These are phyloP conservation scores for Notothenia coriiceps DNA, from an alignment of 2,113 vertebrate genomes.

Conservation along the genomic window DNA sequence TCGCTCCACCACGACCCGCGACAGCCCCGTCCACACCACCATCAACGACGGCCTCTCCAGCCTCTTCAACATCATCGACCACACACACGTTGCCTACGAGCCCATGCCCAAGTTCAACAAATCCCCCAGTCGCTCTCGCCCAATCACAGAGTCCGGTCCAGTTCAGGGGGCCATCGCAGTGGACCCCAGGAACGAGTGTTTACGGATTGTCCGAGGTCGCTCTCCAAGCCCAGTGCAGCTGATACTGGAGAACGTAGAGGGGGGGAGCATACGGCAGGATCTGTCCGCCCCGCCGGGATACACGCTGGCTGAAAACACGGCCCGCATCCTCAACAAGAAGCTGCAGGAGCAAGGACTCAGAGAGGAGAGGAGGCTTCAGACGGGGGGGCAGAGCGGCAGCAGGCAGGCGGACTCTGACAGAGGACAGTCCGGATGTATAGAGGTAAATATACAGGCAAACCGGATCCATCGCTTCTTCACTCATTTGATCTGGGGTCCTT, in stretches of 20 bases:
- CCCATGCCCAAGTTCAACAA: constrained; percentile 88
- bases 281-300: constrained; percentile 94
- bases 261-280: constrained; percentile 90
- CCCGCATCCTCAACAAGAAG: constrained; percentile 95
- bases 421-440: constrained; percentile 89
- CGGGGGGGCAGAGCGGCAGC: constrained; percentile 80
- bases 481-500: constrained; percentile 63
- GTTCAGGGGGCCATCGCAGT: constrained; percentile 43
- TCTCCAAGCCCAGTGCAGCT: constrained; percentile 94
- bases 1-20: constrained; percentile 95
- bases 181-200: constrained; percentile 79
- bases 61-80: constrained; percentile 98
- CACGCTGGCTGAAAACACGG: constrained; percentile 91
- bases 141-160: constrained; percentile 68
- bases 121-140: constrained; percentile 88
- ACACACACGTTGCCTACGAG: constrained; percentile 90
- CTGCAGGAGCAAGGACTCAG: constrained; percentile 92
- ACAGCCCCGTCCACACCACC: constrained; percentile 97
- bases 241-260: constrained; percentile 89
- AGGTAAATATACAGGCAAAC: constrained; percentile 87
- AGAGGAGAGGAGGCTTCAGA: constrained; percentile 88
- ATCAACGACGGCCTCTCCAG: constrained; percentile 98
- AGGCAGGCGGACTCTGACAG: constrained; percentile 71
- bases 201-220: constrained; percentile 85
- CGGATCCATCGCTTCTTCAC: constrained; percentile 58